Evolutionary conservation across 1,140 invertebrate genomes (phyloP).

Genomic region (Notospermus geniculatus): DNA sequence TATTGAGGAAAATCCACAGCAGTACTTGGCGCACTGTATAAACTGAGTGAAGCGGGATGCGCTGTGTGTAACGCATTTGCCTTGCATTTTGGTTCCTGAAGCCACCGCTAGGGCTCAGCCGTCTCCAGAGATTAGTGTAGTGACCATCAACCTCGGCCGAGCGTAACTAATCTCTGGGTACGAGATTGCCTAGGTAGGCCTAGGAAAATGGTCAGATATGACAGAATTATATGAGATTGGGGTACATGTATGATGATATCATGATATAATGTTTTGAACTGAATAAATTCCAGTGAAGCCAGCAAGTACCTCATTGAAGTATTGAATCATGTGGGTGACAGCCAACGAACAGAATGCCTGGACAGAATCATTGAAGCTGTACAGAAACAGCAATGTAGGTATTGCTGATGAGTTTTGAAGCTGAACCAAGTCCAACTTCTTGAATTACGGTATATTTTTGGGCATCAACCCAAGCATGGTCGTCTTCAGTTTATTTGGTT

Average conservation of each 20-base stretch:
- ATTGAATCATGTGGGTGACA: slow-evolving; percentile 58
- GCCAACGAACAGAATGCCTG: slow-evolving; percentile 62
- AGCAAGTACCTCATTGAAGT: slow-evolving; percentile 61
- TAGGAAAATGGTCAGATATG: too few relatives aligned
- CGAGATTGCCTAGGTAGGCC: too few relatives aligned
- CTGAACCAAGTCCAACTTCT: background rate
- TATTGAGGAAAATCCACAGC: too few relatives aligned
- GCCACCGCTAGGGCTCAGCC: too few relatives aligned
- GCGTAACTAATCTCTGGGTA: too few relatives aligned
- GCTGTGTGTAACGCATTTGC: too few relatives aligned
- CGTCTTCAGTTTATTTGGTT: background rate
- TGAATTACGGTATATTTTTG: background rate
- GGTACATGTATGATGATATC: slow-evolving; percentile 1
- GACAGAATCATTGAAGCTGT: slow-evolving; percentile 66
- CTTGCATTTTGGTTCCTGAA: too few relatives aligned
- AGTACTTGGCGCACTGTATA: too few relatives aligned
- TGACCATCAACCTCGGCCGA: too few relatives aligned
- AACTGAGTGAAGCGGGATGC: too few relatives aligned
- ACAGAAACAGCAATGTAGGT: slow-evolving; percentile 64
- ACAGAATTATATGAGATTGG: background rate
- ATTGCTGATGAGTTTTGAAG: background rate
- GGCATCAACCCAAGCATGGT: background rate
- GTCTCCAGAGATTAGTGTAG: too few relatives aligned
- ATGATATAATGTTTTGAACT: slow-evolving; percentile 5
- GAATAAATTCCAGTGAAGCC: slow-evolving; percentile 62